phyloP scores from a whole-genome alignment of 2,797 vertebrate species.

The Distichodus sexfasciatus region DNA sequence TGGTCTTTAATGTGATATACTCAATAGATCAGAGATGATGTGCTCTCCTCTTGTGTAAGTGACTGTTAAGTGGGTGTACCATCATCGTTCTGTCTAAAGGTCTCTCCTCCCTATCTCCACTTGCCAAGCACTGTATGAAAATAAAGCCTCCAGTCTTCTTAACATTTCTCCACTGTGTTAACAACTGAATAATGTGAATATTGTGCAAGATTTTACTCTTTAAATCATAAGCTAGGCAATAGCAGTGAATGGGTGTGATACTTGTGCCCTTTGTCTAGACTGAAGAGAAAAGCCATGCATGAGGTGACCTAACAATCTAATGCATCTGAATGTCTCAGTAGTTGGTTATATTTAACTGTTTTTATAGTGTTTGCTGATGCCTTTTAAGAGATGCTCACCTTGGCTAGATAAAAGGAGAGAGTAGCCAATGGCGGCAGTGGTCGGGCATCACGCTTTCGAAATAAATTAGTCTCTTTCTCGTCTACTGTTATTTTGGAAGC shows the following conservation, averaged over 20 bases:
- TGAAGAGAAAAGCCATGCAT: too few relatives aligned
- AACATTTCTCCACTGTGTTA: conserved; percentile 13
- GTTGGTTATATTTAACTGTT: too few relatives aligned
- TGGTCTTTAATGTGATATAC: conserved; percentile 26
- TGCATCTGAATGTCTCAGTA: too few relatives aligned
- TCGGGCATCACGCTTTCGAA: background rate
- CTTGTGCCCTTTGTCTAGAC: too few relatives aligned
- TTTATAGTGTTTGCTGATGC: too few relatives aligned
- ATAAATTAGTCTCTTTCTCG: background rate
- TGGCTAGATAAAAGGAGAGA: too few relatives aligned
- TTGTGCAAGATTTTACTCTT: too few relatives aligned
- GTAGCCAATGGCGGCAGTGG: background rate
- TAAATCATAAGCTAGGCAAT: too few relatives aligned
- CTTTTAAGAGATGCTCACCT: too few relatives aligned
- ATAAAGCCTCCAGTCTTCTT: background rate
- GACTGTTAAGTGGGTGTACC: conserved; percentile 18
- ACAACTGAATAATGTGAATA: conserved; percentile 47
- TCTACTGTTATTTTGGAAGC: background rate
- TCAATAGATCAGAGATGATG: conserved; percentile 37
- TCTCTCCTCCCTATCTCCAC: conserved; percentile 15
- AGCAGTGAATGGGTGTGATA: too few relatives aligned
- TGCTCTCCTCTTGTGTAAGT: conserved; percentile 20
- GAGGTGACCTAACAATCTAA: too few relatives aligned
- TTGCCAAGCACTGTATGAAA: conserved; percentile 10
- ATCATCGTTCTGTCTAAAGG: conserved; percentile 29